Base-by-base conservation (phyloP, 23 tunicate genomes). In the Oikopleura vanhoeffeni region DNA sequence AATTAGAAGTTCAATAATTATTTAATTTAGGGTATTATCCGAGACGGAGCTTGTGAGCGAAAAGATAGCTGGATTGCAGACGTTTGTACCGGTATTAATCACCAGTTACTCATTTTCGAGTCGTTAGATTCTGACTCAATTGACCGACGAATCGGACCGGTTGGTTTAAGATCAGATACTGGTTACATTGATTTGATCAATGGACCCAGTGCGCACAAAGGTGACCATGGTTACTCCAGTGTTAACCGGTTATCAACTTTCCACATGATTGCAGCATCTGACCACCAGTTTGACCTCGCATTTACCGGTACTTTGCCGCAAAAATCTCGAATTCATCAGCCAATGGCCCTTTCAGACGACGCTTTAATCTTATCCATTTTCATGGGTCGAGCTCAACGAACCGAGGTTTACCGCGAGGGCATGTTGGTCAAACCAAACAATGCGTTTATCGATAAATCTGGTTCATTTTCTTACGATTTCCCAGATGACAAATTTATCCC, bases 131-230 rank as follows among this genome's bases (percentile, higher is more conserved):
- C 27, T 2, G 79, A 71, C 38, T 13, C 79, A 2, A 32, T 30
- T 71, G 38, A 71, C 32, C 79, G 79, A 18, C 27, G 79, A 71
- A 71, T 71, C 32, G 34, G 38, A 18, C 79, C 79, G 2, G 34
- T 71, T 13, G 79, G 79, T 13, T 3, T 71, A 28, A 28, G 79
- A 71, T 71, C 79, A 33, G 79, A 71, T 71, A 71, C 79, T 32
- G 79, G 79, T 38, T 71, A 71, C 38, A 71, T 71, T 71, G 79
- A 71, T 71, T 71, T 71, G 79, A 71, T 71, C 79, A 71, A 71
- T 71, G 98, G 98, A 24, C 98, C 98, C 0, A 90, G 91, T 58
- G 94, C 91, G 41, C 95, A 93, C 86, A 93, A 91, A 39, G 91
- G 98, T 93, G 91, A 93, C 84, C 57, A 58, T 40, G 98, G 98